Evolutionary conservation across 2,113 vertebrate species (phyloP).

Genomic region (Polyodon spathula): DNA sequence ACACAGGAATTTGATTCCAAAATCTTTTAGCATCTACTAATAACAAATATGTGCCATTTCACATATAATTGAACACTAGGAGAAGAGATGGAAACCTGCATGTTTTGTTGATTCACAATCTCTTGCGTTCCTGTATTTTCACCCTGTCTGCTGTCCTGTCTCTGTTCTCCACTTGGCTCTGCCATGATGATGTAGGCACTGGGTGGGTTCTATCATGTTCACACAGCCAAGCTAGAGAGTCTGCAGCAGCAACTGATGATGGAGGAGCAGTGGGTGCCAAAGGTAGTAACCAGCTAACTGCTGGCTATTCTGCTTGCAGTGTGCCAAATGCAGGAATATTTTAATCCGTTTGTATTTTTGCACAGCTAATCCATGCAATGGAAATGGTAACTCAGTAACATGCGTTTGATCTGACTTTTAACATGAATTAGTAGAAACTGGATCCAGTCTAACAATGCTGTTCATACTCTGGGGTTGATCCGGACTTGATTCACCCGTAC

Average conservation of each 20-base stretch:
- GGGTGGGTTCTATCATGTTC: constrained; percentile 59
- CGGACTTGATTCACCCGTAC: too few relatives aligned
- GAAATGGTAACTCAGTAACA: neutral
- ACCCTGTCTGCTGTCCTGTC: constrained; percentile 6
- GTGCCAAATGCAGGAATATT: neutral
- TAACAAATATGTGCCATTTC: too few relatives aligned
- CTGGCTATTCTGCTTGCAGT: neutral
- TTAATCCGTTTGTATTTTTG: neutral
- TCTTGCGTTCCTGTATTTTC: neutral
- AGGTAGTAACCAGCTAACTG: constrained; percentile 51
- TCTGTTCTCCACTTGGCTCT: constrained; percentile 12
- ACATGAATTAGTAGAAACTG: neutral
- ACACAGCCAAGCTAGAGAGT: constrained; percentile 58
- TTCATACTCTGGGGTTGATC: too few relatives aligned
- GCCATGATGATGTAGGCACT: constrained; percentile 49
- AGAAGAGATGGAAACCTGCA: too few relatives aligned
- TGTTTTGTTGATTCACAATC: too few relatives aligned
- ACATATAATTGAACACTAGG: too few relatives aligned
- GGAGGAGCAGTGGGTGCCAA: constrained; percentile 49
- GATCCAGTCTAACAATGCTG: neutral
- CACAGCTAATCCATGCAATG: constrained; percentile 2
- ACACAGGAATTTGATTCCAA: too few relatives aligned
- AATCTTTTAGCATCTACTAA: too few relatives aligned
- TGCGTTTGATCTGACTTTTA: neutral
- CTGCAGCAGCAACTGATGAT: constrained; percentile 49